Conservation (phyloP, 2,797 vertebrate genomes). For the Okamejei kenojei region DNA sequence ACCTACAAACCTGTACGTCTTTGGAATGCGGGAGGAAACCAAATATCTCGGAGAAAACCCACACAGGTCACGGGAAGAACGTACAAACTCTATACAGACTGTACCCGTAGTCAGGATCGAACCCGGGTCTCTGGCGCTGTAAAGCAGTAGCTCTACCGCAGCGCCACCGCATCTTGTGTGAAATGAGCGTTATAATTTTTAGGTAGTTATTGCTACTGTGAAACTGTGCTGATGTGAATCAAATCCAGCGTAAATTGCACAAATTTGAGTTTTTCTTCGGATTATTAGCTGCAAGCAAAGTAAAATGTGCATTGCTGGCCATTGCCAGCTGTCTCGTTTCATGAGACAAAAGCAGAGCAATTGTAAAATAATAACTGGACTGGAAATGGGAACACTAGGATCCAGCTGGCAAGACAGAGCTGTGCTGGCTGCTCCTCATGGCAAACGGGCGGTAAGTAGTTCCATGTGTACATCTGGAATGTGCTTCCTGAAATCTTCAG, state of each 20-base stretch:
- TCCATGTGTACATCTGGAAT: constrained; percentile 45
- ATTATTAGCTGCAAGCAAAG: background rate
- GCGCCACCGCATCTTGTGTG: background rate
- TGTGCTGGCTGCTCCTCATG: constrained; percentile 49
- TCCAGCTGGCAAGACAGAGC: constrained; percentile 39
- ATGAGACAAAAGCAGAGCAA: background rate
- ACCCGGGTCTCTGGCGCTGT: too few relatives aligned
- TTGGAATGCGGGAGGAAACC: too few relatives aligned
- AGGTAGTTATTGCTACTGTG: background rate
- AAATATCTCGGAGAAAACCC: too few relatives aligned
- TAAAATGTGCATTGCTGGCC: background rate
- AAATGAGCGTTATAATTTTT: background rate
- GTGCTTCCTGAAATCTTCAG: constrained; percentile 39
- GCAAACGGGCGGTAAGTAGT: constrained; percentile 40
- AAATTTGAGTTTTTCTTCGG: background rate
- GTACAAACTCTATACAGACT: too few relatives aligned
- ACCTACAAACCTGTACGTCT: too few relatives aligned
- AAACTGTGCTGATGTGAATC: background rate
- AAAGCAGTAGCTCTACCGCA: too few relatives aligned
- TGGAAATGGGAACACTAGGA: too few relatives aligned
- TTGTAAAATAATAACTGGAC: background rate
- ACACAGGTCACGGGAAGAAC: too few relatives aligned
- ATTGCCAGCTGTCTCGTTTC: background rate
- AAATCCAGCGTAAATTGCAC: background rate
- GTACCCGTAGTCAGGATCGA: too few relatives aligned